phyloP scores from a whole-genome alignment of 1,140 invertebrate species.

The Mya arenaria region DNA sequence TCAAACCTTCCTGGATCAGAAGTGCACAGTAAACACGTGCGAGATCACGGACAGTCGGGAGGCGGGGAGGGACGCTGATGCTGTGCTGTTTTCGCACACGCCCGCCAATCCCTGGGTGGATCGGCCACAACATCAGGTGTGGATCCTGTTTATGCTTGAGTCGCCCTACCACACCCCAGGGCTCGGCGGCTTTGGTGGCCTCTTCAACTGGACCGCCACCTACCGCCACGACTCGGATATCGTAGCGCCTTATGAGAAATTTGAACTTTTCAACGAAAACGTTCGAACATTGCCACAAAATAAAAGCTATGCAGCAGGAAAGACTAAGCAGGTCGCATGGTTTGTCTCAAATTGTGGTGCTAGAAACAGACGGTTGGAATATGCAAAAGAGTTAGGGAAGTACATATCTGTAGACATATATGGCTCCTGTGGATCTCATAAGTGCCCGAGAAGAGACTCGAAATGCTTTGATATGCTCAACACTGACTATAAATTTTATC shows the following conservation, averaged over 20 bases:
- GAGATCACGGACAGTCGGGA: conserved; percentile 54
- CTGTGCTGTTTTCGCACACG: conserved; percentile 59
- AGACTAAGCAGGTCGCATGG: conserved; percentile 81
- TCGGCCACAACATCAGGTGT: conserved; percentile 61
- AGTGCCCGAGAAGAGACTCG: conserved; percentile 83
- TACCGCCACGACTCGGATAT: conserved; percentile 96
- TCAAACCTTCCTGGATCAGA: conserved; percentile 55
- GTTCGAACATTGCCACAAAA: conserved; percentile 62
- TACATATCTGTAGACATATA: conserved; percentile 86
- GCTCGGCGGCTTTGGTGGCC: conserved; percentile 87
- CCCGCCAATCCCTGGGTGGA: conserved; percentile 1
- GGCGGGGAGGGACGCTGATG: conserved; percentile 48
- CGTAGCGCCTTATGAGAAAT: conserved; percentile 96
- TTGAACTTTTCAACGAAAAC: conserved; percentile 74
- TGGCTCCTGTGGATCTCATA: conserved; percentile 84
- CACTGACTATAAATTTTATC: conserved; percentile 97
- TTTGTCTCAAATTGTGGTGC: conserved; percentile 85
- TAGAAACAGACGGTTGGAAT: conserved; percentile 83
- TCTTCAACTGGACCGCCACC: conserved; percentile 95
- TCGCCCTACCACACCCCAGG: conserved; percentile 85
- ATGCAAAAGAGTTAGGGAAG: conserved; percentile 83
- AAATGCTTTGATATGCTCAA: conserved; percentile 95
- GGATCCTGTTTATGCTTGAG: conserved; percentile 89
- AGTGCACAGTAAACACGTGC: conserved; percentile 65
- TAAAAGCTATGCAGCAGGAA: conserved; percentile 77